These are phyloP conservation scores for Aurelia sp. DNA, from an alignment of 30 jellyfish, hydroid and myxozoan species.

Conservation along the genomic window DNA sequence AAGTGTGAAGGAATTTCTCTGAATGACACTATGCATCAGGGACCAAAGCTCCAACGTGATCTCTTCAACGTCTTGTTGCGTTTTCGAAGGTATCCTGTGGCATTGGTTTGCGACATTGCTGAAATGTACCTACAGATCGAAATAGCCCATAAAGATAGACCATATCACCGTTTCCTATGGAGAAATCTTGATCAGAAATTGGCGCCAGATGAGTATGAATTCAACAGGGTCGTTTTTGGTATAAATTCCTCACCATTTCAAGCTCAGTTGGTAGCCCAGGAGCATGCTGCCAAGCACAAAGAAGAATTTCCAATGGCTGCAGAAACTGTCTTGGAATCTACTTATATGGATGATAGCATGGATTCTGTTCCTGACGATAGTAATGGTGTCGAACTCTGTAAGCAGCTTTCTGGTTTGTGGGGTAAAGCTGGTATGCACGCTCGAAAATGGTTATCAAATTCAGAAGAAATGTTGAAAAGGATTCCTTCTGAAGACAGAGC, in stretches of 20 bases:
- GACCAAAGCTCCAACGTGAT: slow-evolving; percentile 56
- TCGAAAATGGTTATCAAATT: slow-evolving; percentile 53
- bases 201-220: slow-evolving; percentile 31
- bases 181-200: slow-evolving; percentile 35
- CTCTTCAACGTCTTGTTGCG: slow-evolving; percentile 8
- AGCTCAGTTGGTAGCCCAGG: neutral
- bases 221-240: too few species aligned
- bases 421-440: slow-evolving; percentile 57
- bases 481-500: too few species aligned
- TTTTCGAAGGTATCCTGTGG: slow-evolving; percentile 68
- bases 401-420: slow-evolving; percentile 33
- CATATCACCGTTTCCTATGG: slow-evolving; percentile 67
- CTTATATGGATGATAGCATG: too few species aligned
- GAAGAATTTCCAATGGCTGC: too few species aligned
- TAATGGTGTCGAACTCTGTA: slow-evolving; percentile 12
- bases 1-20: slow-evolving; percentile 33
- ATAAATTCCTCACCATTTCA: too few species aligned
- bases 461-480: neutral
- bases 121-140: slow-evolving; percentile 62
- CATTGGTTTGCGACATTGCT: slow-evolving; percentile 68
- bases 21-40: slow-evolving; percentile 51
- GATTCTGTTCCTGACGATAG: too few species aligned
- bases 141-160: slow-evolving; percentile 24
- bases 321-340: too few species aligned
- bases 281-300: too few species aligned